phyloP scores from a whole-genome alignment of 2,888 invertebrate species.

The Spodoptera picta region DNA sequence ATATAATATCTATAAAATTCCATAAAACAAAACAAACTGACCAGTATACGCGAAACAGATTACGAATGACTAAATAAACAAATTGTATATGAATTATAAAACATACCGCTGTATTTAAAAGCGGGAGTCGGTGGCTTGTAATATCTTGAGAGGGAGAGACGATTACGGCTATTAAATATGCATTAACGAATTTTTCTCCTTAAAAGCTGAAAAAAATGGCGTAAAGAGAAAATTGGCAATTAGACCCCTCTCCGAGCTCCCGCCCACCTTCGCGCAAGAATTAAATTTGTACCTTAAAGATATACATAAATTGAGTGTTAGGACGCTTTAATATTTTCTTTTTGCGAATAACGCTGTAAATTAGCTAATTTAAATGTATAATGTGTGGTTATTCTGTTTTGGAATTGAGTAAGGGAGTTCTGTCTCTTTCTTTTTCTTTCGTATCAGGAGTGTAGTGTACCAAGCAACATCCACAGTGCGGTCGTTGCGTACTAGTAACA shows the following conservation, averaged over 20 bases:
- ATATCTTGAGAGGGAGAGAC: constrained; percentile 76
- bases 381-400: constrained; percentile 50
- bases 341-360: constrained; percentile 65
- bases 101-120: constrained; percentile 59
- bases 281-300: constrained; percentile 84
- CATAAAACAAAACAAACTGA: constrained; percentile 26
- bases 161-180: constrained; percentile 88
- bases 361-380: constrained; percentile 68
- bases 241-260: constrained; percentile 65
- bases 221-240: constrained; percentile 88
- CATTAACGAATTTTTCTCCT: constrained; percentile 88
- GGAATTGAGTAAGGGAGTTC: constrained; percentile 4
- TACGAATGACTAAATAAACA: constrained; percentile 37
- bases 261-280: constrained; percentile 69
- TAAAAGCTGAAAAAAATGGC: constrained; percentile 87
- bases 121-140: constrained; percentile 64
- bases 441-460: no score
- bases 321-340: constrained; percentile 69
- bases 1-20: not conserved
- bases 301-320: constrained; percentile 82
- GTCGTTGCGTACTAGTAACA: no score
- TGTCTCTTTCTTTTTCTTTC: not conserved
- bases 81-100: constrained; percentile 45
- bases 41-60: constrained; percentile 27
- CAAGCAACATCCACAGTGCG: no score